A percentile compares a stretch with the other conserved stretches of the same genome.
These are phyloP conservation scores for Drosophila sordidapex DNA, from an alignment of 2,888 invertebrate genomes.

Conservation along the genomic window DNA sequence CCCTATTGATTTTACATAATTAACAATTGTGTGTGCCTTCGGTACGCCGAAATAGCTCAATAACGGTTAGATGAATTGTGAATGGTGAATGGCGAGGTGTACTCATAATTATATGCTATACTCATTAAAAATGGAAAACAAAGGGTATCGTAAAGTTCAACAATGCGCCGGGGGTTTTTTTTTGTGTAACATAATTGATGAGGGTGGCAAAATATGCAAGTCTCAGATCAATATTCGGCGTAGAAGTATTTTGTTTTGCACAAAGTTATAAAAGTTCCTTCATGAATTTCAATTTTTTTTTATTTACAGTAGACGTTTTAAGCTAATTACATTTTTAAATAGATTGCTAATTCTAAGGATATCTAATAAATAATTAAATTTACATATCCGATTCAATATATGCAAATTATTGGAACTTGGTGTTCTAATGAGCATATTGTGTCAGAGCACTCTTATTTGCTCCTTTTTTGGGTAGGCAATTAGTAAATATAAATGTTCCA, in stretches of 20 bases:
- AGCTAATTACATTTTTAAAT: background rate
- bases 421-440: background rate
- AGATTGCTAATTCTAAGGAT: background rate
- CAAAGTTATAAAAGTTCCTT: background rate
- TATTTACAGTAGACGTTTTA: background rate
- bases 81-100: background rate
- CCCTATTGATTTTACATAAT: constrained; percentile 72
- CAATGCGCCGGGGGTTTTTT: background rate
- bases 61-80: constrained; percentile 6
- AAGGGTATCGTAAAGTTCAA: background rate
- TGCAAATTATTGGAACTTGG: background rate
- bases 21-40: constrained; percentile 49
- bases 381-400: background rate
- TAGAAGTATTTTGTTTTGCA: background rate
- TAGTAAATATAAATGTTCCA: background rate
- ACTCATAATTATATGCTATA: constrained; percentile 7
- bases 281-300: background rate
- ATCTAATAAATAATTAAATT: background rate
- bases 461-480: background rate
- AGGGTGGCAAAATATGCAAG: background rate
- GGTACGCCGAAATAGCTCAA: constrained; percentile 46
- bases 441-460: background rate
- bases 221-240: background rate
- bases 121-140: constrained; percentile 9
- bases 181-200: background rate